Conservation (phyloP, 30 jellyfish, hydroid and myxozoan species). For the Nemopilema nomurai region DNA sequence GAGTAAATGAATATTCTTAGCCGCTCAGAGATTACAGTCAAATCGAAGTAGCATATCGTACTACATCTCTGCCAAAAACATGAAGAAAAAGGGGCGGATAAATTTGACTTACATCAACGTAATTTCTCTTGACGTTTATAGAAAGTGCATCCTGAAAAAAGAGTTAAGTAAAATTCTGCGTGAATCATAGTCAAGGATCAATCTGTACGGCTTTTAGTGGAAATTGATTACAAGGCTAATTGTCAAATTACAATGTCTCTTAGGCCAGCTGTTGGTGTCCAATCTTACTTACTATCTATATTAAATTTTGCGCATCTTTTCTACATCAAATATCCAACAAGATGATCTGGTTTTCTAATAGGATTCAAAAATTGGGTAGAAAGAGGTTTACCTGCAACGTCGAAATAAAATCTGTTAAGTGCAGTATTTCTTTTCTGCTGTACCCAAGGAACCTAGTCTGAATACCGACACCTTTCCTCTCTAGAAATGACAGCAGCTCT, state of each 20-base stretch:
- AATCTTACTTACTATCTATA: no score
- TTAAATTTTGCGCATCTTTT: no score
- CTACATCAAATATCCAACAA: no score
- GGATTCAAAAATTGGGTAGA: no score
- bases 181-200: not conserved
- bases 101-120: constrained; percentile 87
- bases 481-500: constrained; percentile 92
- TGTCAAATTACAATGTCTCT: no score
- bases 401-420: constrained; percentile 87
- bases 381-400: constrained; percentile 78
- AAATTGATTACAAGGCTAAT: no score
- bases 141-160: constrained; percentile 88
- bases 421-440: constrained; percentile 84
- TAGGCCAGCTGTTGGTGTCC: no score
- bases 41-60: no score
- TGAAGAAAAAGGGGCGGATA: not conserved
- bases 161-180: not conserved
- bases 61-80: no score
- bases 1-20: no score
- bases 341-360: no score
- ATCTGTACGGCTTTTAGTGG: not conserved
- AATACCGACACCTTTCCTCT: constrained; percentile 90
- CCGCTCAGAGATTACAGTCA: no score
- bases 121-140: constrained; percentile 92
- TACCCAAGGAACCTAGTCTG: constrained; percentile 98